Evolutionary conservation across 2,797 vertebrate genomes (phyloP).

Genomic region (Scolopax rusticola): DNA sequence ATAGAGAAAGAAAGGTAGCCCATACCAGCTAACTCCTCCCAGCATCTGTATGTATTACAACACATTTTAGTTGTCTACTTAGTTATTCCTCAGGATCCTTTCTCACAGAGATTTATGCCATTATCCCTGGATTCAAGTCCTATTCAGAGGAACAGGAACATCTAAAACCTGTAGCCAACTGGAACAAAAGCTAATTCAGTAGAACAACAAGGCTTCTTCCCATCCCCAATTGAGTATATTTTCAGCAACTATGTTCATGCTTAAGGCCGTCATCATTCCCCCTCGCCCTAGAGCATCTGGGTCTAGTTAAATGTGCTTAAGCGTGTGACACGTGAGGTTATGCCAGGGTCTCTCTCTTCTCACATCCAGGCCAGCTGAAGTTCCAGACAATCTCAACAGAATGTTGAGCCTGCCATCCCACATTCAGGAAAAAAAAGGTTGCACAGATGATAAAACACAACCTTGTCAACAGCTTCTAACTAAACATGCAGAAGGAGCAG

Average conservation of each 20-base stretch:
- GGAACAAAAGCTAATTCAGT: background rate
- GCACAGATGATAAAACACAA: background rate
- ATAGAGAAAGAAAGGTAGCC: background rate
- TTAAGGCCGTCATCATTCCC: background rate
- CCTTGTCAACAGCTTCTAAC: constrained; percentile 27
- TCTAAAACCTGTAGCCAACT: background rate
- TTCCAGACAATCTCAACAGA: background rate
- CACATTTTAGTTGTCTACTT: background rate
- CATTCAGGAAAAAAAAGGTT: background rate
- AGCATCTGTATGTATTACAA: background rate
- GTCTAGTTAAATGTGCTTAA: background rate
- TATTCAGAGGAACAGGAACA: background rate
- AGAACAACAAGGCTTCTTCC: background rate
- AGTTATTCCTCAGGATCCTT: background rate
- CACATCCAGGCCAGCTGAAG: background rate
- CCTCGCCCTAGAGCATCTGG: background rate
- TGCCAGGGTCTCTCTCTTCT: background rate
- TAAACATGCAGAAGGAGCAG: constrained; percentile 11
- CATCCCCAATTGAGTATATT: background rate
- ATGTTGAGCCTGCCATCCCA: background rate
- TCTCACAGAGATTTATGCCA: background rate
- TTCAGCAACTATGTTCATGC: background rate
- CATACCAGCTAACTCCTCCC: background rate
- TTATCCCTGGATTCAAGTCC: background rate
- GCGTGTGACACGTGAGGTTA: background rate